A percentile compares a stretch with the other conserved stretches of the same genome.
phyloP scores from a whole-genome alignment of 2,113 vertebrate genomes.

The Elephas maximus region DNA sequence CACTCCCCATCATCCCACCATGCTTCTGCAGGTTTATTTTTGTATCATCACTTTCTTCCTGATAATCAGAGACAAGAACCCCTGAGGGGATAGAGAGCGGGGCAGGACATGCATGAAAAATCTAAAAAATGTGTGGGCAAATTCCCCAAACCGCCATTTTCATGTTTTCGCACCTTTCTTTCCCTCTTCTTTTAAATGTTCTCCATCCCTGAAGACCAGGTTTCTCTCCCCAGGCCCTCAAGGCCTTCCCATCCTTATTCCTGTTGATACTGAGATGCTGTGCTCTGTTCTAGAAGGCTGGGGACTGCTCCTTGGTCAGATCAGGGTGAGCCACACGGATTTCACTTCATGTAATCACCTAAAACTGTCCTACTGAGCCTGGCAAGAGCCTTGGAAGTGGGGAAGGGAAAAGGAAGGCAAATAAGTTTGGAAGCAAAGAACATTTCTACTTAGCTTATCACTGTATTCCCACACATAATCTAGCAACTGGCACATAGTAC shows the following conservation, averaged over 20 bases:
- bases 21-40: not conserved
- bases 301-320: not conserved
- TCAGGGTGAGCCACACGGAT: not conserved
- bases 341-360: not conserved
- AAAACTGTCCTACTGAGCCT: not conserved
- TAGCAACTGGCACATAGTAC: accelerated
- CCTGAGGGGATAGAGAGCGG: not conserved
- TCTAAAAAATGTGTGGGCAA: not conserved
- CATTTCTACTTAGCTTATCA: accelerated
- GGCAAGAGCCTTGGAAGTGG: not conserved
- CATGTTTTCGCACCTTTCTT: accelerated
- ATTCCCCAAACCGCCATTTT: not conserved
- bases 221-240: no score
- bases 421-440: not conserved
- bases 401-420: no score
- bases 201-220: no score
- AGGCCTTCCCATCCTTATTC: not conserved
- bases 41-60: not conserved
- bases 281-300: not conserved
- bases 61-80: not conserved
- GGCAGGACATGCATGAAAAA: not conserved
- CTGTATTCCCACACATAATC: not conserved
- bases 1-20: no score
- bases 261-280: not conserved
- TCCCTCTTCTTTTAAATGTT: not conserved